phyloP scores from a whole-genome alignment of 1,140 invertebrate species.

The Planococcus citri region DNA sequence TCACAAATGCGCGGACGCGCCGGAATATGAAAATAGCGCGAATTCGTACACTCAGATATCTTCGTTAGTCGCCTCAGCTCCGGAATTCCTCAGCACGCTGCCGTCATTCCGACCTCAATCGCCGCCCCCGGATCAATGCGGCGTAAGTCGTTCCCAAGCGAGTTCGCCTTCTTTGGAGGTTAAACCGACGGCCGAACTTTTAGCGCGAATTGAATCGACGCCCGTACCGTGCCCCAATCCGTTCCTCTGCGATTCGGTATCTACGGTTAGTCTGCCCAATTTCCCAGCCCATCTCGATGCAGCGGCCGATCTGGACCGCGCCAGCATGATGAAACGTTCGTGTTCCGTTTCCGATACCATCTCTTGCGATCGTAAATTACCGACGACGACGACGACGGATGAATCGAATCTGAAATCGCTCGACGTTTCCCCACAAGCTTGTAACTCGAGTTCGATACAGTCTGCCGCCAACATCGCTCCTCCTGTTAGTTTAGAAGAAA shows the following conservation, averaged over 20 bases:
- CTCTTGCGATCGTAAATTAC: background rate
- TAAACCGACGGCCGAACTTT: background rate
- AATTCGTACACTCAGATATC: constrained; percentile 27
- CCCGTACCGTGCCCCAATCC: background rate
- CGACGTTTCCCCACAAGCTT: too few species aligned
- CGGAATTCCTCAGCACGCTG: constrained; percentile 26
- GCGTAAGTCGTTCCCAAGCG: background rate
- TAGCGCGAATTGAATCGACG: background rate
- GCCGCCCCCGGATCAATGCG: constrained; percentile 11
- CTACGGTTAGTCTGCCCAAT: background rate
- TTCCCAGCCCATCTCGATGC: background rate
- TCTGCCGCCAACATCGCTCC: too few species aligned
- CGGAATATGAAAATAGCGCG: constrained; percentile 14
- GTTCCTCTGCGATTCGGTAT: background rate
- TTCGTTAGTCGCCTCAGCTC: constrained; percentile 30
- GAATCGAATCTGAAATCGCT: too few species aligned
- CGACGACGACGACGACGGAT: background rate
- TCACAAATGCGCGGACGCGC: background rate
- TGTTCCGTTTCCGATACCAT: background rate
- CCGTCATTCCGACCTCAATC: constrained; percentile 21
- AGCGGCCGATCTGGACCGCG: background rate
- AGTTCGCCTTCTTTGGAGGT: background rate
- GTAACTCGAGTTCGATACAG: too few species aligned
- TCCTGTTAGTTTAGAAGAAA: background rate
- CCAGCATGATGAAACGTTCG: background rate